Evolutionary conservation across 2,113 vertebrate genomes (phyloP), one percentile per base, ranked within the genome.

Genomic region (Neoarius graeffei): DNA sequence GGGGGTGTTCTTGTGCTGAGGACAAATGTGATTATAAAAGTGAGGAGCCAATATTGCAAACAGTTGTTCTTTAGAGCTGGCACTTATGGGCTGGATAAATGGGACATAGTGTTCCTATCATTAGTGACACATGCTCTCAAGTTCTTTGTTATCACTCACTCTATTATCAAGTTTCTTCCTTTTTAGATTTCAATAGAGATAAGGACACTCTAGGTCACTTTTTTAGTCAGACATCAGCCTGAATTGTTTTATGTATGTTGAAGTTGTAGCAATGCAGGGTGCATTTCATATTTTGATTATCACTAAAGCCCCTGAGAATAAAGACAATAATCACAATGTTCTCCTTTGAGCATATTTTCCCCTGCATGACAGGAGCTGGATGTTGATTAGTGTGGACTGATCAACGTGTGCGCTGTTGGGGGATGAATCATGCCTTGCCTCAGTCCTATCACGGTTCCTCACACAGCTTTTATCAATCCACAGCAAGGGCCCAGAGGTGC

Each of bases 21-120:
- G 96, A 96, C 95, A 97, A 98, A 96, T 96, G 95, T 95, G 96
- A 97, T 96, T 96, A 97, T 96, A 96, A 94, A 95, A 96, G 96
- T 94, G 94, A 92, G 91, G 91, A 96, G 96, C 96, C 96, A 96
- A 96, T 97, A 96, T 95, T 95, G 96, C 95, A 97, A 93, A 96
- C 91, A 90, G 88, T 91, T 92, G 91, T 91, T 93, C 57, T 91
- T 93, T 91, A 90, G 89, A 86, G 88, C 85, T 48, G 85, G 60
- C 90, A 86, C 91, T 92, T 92, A 93, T 91, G 89, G 92, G 90
- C 91, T 92, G 86, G 91, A 90, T 94, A 91, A 93, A 89, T 91
- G 90, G 91, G 93, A 91, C 91, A 87, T 87, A 86, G 85, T 89
- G 90, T 89, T 94, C 92, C 92, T 93, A 92, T 91, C 90, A 93